Evolutionary conservation across 1,140 invertebrate genomes (phyloP).

Genomic region (Bombus huntii): DNA sequence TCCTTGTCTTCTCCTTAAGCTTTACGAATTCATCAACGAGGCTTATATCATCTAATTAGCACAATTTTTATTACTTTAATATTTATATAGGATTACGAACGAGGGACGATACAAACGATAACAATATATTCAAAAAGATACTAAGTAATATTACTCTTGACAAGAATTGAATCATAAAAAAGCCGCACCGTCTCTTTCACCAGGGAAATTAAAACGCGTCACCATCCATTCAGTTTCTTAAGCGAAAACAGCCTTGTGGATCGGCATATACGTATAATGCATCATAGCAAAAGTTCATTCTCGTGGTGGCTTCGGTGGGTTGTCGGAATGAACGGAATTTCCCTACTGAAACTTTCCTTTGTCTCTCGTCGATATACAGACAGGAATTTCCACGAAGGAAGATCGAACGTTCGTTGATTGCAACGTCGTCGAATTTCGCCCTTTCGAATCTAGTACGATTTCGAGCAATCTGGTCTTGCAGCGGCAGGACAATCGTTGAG

Average conservation of each 20-base stretch:
- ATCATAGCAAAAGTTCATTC: not conserved
- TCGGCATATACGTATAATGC: not conserved
- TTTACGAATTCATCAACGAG: too few relatives aligned
- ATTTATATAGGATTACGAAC: not conserved
- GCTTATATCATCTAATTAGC: too few relatives aligned
- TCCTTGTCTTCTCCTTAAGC: too few relatives aligned
- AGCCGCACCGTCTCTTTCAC: not conserved
- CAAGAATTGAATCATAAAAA: too few relatives aligned
- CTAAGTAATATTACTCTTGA: too few relatives aligned
- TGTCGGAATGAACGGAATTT: not conserved
- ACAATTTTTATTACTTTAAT: too few relatives aligned
- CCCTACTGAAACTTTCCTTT: not conserved
- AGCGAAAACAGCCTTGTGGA: not conserved
- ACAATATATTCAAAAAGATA: not conserved
- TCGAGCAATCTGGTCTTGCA: not conserved
- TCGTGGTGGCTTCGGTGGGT: not conserved
- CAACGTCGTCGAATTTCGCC: constrained; percentile 3
- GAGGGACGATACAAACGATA: too few relatives aligned
- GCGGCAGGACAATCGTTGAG: too few relatives aligned
- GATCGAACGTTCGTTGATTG: not conserved
- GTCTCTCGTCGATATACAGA: not conserved
- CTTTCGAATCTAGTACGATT: not conserved
- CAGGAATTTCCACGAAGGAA: not conserved
- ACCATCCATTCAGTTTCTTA: too few relatives aligned
- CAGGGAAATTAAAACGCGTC: not conserved